Percentiles rank a stretch among this genome's conserved stretches.
Conservation (phyloP, 2,113 vertebrate genomes). For the Mus spicilegus region DNA sequence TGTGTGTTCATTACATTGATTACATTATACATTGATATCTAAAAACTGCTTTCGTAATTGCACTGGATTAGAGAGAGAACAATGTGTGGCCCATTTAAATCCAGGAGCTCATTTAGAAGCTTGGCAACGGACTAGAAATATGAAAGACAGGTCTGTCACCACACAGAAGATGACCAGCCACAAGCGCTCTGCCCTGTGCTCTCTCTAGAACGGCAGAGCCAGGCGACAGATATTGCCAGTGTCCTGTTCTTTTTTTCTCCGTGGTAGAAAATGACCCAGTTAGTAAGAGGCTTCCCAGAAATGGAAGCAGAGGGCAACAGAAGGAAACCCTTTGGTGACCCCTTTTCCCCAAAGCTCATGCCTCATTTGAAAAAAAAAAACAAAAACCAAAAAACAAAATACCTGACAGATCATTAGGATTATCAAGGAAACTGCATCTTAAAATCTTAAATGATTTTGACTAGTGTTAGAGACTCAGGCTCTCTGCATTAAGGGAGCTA, state of each 20-base stretch:
- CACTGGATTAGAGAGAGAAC: constrained; percentile 44
- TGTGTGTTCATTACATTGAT: neutral
- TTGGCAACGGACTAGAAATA: neutral
- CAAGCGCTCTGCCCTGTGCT: neutral
- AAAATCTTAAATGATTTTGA: constrained; percentile 64
- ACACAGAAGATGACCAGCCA: neutral
- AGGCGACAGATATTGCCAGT: neutral
- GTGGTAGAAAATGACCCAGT: constrained; percentile 57
- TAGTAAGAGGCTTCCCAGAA: constrained; percentile 52
- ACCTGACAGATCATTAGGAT: constrained; percentile 1
- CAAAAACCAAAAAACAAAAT: too few species aligned
- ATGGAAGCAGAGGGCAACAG: constrained; percentile 62
- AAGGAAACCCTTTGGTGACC: constrained; percentile 67
- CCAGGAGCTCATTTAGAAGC: constrained; percentile 33
- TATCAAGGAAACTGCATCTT: constrained; percentile 43
- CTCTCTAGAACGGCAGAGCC: constrained; percentile 19
- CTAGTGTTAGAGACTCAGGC: constrained; percentile 46
- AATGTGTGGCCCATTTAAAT: neutral
- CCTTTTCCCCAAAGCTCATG: constrained; percentile 34
- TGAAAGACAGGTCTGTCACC: neutral
- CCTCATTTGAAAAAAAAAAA: constrained; percentile 22
- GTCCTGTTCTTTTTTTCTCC: constrained; percentile 47
- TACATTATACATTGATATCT: neutral
- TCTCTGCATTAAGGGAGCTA: constrained; percentile 16
- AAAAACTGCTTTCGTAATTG: constrained; percentile 44